A percentile compares a stretch with the other conserved stretches of the same genome.
Conservation (phyloP, 2,113 vertebrate species). For the Furnarius figulus region DNA sequence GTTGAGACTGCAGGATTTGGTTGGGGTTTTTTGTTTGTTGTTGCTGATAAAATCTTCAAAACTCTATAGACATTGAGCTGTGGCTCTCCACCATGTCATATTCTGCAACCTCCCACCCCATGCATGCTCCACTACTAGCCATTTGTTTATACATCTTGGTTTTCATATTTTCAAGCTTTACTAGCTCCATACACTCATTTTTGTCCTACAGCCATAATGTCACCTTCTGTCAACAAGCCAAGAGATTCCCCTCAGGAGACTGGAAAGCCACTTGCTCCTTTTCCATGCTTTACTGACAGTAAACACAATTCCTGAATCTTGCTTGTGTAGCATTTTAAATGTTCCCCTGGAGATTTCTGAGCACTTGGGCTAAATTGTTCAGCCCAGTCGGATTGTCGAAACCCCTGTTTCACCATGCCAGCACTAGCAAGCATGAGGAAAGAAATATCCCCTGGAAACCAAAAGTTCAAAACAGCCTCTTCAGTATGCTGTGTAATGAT, state of each 20-base stretch:
- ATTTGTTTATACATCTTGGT: background rate
- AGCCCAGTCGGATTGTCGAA: background rate
- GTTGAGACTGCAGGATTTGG: background rate
- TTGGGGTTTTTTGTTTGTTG: no score
- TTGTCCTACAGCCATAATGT: background rate
- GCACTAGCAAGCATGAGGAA: background rate
- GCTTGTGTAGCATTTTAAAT: background rate
- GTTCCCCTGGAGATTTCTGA: background rate
- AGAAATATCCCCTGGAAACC: background rate
- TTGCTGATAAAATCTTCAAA: background rate
- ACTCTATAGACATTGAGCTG: background rate
- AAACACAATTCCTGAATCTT: background rate
- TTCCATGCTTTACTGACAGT: background rate
- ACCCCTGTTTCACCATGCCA: background rate
- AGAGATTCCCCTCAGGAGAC: background rate
- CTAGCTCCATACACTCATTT: background rate
- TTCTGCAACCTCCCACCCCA: background rate
- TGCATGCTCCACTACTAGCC: background rate
- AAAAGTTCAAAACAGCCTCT: background rate
- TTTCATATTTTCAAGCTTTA: background rate
- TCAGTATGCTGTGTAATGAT: background rate
- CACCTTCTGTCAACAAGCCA: background rate
- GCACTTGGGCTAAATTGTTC: background rate
- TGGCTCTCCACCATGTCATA: background rate
- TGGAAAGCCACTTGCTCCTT: background rate